Evolutionary conservation across 2,797 vertebrate genomes (phyloP).

Genomic region (Perodicticus potto): DNA sequence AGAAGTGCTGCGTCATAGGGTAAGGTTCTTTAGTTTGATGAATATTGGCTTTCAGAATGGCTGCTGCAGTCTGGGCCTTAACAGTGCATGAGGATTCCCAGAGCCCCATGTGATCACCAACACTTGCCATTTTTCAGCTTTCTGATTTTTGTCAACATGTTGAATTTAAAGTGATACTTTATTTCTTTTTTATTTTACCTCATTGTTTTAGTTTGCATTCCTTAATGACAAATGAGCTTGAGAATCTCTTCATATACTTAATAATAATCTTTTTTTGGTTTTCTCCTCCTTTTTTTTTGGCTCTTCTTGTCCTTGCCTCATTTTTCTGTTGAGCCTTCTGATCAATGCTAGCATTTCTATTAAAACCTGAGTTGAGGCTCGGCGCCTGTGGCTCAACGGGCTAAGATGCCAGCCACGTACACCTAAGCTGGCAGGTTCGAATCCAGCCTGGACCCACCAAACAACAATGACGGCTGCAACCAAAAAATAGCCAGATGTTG

Average conservation of each 20-base stretch:
- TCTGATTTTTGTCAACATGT: conserved; percentile 42
- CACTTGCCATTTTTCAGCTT: conserved; percentile 34
- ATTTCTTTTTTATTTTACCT: not conserved
- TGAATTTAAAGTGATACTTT: conserved; percentile 41
- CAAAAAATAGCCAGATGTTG: too few species aligned
- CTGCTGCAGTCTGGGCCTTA: not conserved
- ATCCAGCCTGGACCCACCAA: too few species aligned
- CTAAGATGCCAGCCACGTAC: too few species aligned
- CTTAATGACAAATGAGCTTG: conserved; percentile 41
- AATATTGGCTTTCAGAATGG: not conserved
- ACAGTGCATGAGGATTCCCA: not conserved
- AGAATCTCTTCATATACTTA: conserved; percentile 22
- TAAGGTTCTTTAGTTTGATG: conserved; percentile 1
- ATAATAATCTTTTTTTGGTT: not conserved
- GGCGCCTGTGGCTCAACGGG: too few species aligned
- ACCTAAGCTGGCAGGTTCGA: too few species aligned
- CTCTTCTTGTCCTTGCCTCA: not conserved
- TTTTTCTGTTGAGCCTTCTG: conserved; percentile 20
- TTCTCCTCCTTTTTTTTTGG: conserved; percentile 16
- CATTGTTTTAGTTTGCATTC: conserved; percentile 52
- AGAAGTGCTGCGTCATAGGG: not conserved
- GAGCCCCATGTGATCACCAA: not conserved
- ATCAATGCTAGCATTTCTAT: not conserved
- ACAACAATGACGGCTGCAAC: too few species aligned
- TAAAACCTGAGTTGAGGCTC: not conserved